Base-by-base conservation (phyloP, 1,140 invertebrate genomes). In the Cherax quadricarinatus region DNA sequence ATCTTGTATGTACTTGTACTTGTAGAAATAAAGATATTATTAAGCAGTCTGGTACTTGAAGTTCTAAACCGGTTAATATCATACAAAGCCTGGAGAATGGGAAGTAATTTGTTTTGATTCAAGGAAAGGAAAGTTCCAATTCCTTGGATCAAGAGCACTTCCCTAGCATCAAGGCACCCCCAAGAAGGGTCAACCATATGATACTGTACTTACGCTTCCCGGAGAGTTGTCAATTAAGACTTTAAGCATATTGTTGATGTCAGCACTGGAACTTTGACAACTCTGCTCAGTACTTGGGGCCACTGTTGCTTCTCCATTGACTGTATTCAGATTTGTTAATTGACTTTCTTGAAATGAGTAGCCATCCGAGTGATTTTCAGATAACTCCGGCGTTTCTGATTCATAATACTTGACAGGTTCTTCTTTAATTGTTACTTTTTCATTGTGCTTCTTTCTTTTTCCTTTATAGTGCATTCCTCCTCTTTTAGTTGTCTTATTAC, bases 191-290 rank as follows among this genome's bases (percentile, higher is more conserved):
- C 53, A 57, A 57, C 53, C 4, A 3, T 57, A 14, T 57, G 12
- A 41, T 41, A 41, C 30, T 78, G 75, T 51, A 91, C 70, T 91
- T 80, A 91, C 85, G 66, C 81, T 75, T 18, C 24, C 66, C 53
- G 81, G 89, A 73, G 66, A 18, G 80, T 83, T 83, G 83, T 80
- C 89, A 30, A 91, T 91, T 57, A 91, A 70, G n/a, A 91, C 89
- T 79, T 91, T 91, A 30, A 91, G 62, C 84, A 91, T 53, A 21
- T 24, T 79, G 79, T 80, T 91, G n/a, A 91, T 85, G 14, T 91
- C 84, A 3, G 89, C 84, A 91, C 86, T 91, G 16, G 89, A 86
- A 60, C 75, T 87, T 73, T 66, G 53, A 57, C 66, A 70, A 16
- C 51, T 81, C 85, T 70, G 73, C 66, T 53, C 78, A 14, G 10